These are phyloP conservation scores for Dryadula phaetusa DNA, from an alignment of 2,888 invertebrate genomes.

Conservation along the genomic window DNA sequence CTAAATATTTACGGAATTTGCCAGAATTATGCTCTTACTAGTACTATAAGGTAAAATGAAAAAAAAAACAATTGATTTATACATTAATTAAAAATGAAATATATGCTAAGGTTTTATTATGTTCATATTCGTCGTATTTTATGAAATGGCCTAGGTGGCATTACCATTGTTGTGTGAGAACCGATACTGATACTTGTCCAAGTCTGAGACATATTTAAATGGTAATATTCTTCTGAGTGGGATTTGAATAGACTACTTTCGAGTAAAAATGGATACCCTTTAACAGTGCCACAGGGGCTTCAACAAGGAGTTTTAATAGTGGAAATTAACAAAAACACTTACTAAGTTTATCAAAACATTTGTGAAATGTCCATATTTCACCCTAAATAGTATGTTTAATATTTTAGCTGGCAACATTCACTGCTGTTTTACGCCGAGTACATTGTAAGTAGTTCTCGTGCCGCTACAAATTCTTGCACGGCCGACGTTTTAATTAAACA, in stretches of 20 bases:
- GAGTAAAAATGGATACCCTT: neutral
- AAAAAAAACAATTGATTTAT: neutral
- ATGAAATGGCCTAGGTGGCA: neutral
- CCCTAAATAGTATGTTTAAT: conserved; percentile 14
- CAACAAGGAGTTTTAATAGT: neutral
- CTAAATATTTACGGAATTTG: conserved; percentile 9
- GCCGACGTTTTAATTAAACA: conserved; percentile 69
- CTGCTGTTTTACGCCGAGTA: conserved; percentile 38
- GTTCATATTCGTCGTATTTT: neutral
- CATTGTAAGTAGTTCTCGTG: conserved; percentile 43
- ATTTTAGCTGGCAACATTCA: conserved; percentile 52
- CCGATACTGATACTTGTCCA: too few species aligned
- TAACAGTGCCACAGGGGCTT: neutral
- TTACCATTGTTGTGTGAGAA: too few species aligned
- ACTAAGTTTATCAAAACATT: conserved; percentile 4
- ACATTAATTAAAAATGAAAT: neutral
- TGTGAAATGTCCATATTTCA: conserved; percentile 12
- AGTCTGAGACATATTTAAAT: too few species aligned
- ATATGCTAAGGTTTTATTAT: neutral
- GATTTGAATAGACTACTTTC: neutral
- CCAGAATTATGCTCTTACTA: neutral
- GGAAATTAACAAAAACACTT: neutral
- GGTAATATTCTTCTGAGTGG: neutral
- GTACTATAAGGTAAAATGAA: neutral
- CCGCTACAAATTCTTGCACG: conserved; percentile 43